phyloP scores from a whole-genome alignment of 2,797 vertebrate species.

The Sphenodon punctatus region DNA sequence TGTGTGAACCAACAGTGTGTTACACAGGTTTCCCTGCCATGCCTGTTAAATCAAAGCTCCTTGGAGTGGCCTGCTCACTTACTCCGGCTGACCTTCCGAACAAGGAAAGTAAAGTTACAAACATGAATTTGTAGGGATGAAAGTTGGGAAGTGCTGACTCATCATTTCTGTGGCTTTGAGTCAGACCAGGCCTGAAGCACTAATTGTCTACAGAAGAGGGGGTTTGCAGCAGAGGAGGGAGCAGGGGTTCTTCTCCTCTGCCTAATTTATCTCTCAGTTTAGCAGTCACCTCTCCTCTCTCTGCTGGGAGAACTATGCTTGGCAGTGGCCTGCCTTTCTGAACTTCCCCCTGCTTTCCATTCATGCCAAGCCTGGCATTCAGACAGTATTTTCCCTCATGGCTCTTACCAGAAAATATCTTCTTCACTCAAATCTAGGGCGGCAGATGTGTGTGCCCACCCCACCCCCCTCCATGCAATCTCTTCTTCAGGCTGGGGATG shows the following conservation, averaged over 20 bases:
- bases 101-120: neutral
- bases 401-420: neutral
- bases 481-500: neutral
- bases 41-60: neutral
- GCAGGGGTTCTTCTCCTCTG: too few species aligned
- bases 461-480: too few species aligned
- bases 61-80: neutral
- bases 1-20: neutral
- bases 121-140: neutral
- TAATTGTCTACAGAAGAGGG: neutral
- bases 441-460: neutral
- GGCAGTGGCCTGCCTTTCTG: neutral
- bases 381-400: neutral
- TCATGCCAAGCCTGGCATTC: neutral
- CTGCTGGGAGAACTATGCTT: neutral
- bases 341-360: neutral
- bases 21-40: neutral
- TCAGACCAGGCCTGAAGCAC: neutral
- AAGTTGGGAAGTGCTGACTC: neutral
- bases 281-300: neutral
- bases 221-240: neutral
- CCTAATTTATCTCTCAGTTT: neutral
- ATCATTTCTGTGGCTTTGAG: neutral
- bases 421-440: fast-evolving
- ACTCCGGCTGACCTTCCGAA: neutral